Evolutionary conservation across 1,140 invertebrate species (phyloP), one percentile per base, ranked within the genome.

Genomic region (Macrobrachium rosenbergii): DNA sequence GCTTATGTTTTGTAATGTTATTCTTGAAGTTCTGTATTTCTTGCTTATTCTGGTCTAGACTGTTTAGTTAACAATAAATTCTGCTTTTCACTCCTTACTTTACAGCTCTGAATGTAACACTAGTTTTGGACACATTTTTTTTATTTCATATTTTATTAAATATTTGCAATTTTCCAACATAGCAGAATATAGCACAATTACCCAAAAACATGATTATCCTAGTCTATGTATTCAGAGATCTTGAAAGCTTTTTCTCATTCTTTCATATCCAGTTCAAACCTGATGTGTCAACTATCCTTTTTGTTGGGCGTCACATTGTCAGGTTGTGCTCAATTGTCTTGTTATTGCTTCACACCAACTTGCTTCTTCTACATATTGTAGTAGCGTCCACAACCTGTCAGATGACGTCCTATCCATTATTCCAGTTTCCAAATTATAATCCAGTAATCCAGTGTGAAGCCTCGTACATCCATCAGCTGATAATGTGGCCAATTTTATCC

Each of bases 141-240:
- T 81, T 63, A 64, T 60, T 81, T 81, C 63, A 45, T 64, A 81
- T 81, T 81, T 81, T 81, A 81, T 81, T 81, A 64, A 81, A 81
- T 81, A 81, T 81, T 63, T 81, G 79, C 79, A 67, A 81, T 81
- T 81, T 81, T 81, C 79, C 79, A 81, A 81, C 79, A 81, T 81
- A 81, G 79, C 79, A 64, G 63, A 81, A 81, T 81, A 81, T 81
- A 81, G 79, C 79, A 81, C 79, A 81, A 81, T 43, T 63, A 81
- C 64, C 79, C 79, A 81, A 63, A 52, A 60, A 81, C 79, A 81
- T 43, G 79, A 81, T 64, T 64, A 81, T 81, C 62, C 79, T 60
- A 81, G 21, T 81, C 79, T 81, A 81, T 81, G 79, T 81, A 81
- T 67, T 81, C 79, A 81, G 63, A 81, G 64, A 23, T 21, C 58